These are phyloP conservation scores for Cheilinus undulatus DNA, from an alignment of 2,113 vertebrate genomes.

Conservation along the genomic window DNA sequence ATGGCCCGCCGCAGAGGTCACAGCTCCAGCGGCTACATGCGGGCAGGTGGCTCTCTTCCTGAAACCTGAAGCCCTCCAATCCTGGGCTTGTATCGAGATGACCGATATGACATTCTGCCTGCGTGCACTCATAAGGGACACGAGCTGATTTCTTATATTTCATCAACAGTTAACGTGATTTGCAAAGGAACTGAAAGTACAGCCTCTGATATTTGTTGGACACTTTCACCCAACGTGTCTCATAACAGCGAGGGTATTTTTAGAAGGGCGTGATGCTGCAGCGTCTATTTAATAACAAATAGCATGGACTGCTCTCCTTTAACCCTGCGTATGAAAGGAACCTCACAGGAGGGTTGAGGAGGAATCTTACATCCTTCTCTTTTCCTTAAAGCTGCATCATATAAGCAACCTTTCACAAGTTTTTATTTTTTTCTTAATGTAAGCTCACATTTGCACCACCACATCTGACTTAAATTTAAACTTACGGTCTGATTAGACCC, in stretches of 20 bases:
- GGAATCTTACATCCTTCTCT: too few relatives aligned
- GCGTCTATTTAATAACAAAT: neutral
- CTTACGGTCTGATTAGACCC: too few relatives aligned
- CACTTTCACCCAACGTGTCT: neutral
- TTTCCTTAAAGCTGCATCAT: too few relatives aligned
- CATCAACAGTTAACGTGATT: conserved; percentile 4
- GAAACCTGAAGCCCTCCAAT: conserved; percentile 52
- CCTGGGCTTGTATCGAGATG: conserved; percentile 1
- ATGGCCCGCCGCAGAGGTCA: conserved; percentile 42
- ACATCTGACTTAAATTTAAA: too few relatives aligned
- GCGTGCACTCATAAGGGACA: neutral
- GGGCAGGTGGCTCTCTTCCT: neutral
- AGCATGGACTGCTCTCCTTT: neutral
- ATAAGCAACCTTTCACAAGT: too few relatives aligned
- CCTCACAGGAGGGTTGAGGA: too few relatives aligned
- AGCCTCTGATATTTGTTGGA: neutral
- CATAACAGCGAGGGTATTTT: conserved; percentile 4
- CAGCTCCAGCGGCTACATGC: conserved; percentile 24
- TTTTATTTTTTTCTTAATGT: too few relatives aligned
- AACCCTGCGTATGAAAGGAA: neutral
- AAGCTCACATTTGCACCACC: too few relatives aligned
- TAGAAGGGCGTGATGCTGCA: conserved; percentile 11
- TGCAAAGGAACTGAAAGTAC: neutral
- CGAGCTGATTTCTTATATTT: conserved; percentile 3
- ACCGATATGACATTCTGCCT: conserved; percentile 20